Conservation (phyloP, 2,113 vertebrate species). For the Pogonocichla stellata region DNA sequence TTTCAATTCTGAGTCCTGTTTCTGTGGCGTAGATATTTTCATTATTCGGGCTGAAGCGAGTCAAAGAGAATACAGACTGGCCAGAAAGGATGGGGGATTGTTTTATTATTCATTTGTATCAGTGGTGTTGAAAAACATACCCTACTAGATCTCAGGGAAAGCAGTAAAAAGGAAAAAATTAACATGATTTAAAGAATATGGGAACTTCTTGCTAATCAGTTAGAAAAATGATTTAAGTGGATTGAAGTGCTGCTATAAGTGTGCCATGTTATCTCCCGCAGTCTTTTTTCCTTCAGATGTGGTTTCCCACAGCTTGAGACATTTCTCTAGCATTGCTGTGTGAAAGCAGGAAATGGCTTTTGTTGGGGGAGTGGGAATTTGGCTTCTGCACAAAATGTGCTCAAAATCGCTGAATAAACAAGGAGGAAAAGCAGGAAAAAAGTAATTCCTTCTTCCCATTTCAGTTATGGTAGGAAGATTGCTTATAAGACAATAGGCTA, state of each 20-base stretch:
- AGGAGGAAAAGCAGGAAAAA: constrained; percentile 9
- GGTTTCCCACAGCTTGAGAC: constrained; percentile 56
- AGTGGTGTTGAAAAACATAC: neutral
- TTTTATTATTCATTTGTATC: constrained; percentile 12
- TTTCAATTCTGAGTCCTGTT: neutral
- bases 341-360: constrained; percentile 63
- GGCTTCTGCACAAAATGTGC: constrained; percentile 31
- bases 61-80: neutral
- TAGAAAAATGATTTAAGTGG: constrained; percentile 24
- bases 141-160: neutral
- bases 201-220: constrained; percentile 24
- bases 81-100: neutral
- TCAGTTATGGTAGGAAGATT: neutral
- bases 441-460: neutral
- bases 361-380: constrained; percentile 39
- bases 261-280: neutral
- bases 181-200: neutral
- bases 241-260: constrained; percentile 33
- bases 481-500: neutral
- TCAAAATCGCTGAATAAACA: constrained; percentile 22
- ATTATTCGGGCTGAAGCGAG: neutral
- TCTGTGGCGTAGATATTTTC: neutral
- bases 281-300: constrained; percentile 41
- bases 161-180: neutral
- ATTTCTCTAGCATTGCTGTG: constrained; percentile 10